These are phyloP conservation scores for Hormaphis cornu DNA, from an alignment of 1,140 invertebrate species.

Conservation along the genomic window DNA sequence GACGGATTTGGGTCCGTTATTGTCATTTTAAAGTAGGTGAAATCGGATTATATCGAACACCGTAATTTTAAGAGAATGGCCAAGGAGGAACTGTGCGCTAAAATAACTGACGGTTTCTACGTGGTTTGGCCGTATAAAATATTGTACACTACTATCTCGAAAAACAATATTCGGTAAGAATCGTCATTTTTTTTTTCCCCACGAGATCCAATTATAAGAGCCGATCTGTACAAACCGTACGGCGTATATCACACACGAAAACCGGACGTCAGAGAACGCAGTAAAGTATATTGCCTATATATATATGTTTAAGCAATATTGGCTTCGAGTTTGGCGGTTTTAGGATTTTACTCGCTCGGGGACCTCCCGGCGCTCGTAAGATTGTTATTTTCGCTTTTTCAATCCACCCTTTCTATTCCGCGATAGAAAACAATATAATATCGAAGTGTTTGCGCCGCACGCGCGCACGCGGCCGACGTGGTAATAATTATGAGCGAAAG, in stretches of 20 bases:
- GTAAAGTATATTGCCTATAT: no score
- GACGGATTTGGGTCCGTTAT: no score
- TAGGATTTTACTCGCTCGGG: slow-evolving; percentile 14
- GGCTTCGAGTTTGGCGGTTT: not conserved
- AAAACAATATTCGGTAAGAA: slow-evolving; percentile 16
- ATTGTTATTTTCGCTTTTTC: slow-evolving; percentile 31
- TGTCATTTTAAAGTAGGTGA: no score
- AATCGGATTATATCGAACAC: no score
- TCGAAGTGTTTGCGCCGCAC: not conserved
- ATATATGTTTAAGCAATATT: slow-evolving; percentile 21
- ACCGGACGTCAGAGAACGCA: no score
- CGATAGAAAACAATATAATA: slow-evolving; percentile 12
- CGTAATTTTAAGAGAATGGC: no score
- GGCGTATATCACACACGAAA: not conserved
- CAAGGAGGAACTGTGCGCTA: no score
- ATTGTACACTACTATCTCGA: no score
- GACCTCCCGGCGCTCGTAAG: slow-evolving; percentile 29
- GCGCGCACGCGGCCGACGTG: not conserved
- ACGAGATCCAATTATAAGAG: slow-evolving; percentile 11
- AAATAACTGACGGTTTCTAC: not conserved
- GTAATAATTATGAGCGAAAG: slow-evolving; percentile 25
- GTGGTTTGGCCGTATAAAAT: no score
- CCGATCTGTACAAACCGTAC: not conserved
- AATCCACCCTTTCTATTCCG: slow-evolving; percentile 9
- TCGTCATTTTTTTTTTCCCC: slow-evolving; percentile 15